A percentile compares a stretch with the other conserved stretches of the same genome.
Evolutionary conservation across 2,797 vertebrate species (phyloP).

Genomic region (Bovichtus variegatus): DNA sequence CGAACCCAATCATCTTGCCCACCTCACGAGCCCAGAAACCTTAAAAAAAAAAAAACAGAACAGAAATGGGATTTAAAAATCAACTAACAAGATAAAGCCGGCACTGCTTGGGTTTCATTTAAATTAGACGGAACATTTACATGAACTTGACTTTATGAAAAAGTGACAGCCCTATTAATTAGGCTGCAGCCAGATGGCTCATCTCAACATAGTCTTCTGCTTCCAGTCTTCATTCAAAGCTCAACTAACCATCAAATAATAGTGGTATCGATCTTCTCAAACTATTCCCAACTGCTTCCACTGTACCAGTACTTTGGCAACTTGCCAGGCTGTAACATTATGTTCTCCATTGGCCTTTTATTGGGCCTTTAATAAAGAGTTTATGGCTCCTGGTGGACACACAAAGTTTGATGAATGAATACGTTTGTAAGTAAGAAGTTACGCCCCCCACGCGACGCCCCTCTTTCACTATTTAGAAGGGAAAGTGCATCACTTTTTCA

Average conservation of each 20-base stretch:
- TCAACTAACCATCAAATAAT: neutral
- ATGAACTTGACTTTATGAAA: no score
- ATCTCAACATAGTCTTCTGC: no score
- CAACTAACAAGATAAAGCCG: neutral
- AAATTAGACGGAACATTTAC: no score
- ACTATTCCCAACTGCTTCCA: neutral
- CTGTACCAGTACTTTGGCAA: neutral
- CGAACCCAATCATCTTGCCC: constrained; percentile 92
- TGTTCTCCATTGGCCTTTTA: constrained; percentile 17
- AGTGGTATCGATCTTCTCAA: neutral
- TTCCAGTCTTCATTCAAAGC: neutral
- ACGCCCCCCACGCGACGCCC: neutral
- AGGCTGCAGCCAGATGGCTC: neutral
- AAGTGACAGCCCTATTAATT: neutral
- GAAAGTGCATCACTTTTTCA: neutral
- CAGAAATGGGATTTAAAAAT: neutral
- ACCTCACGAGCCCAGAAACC: constrained; percentile 98
- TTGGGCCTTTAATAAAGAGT: neutral
- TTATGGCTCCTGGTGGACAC: constrained; percentile 20
- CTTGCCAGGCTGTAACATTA: neutral
- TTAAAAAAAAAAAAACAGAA: constrained; percentile 61
- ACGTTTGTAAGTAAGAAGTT: neutral
- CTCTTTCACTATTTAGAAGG: neutral
- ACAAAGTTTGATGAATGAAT: constrained; percentile 17
- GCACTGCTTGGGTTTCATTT: neutral